Evolutionary conservation across 2,797 vertebrate genomes (phyloP), one percentile per base, ranked within the genome.

Genomic region (Gymnocypris eckloni): DNA sequence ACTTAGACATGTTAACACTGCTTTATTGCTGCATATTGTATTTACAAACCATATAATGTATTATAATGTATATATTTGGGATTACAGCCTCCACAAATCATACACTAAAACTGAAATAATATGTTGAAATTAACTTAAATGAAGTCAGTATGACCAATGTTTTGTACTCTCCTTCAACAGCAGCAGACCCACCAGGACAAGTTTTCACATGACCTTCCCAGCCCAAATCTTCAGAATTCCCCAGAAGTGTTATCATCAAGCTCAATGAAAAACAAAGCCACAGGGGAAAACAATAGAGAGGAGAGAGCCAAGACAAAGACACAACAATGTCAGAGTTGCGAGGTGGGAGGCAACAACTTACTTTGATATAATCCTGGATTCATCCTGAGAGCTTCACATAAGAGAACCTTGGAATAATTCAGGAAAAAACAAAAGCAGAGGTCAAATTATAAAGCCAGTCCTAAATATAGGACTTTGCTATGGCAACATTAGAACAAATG

Each of bases 161-260:
- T n/a, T 3, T 12, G 8, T 28, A 10, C 45, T 66, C 69, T 54
- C 87, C 43, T 80, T 88, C 50, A 52, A 54, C 54, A 75, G 86
- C 56, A 28, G 41, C 81, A 84, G 75, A 39, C n/a, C 76, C 28
- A 85, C 82, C n/a, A 76, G 16, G 56, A 86, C 90, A 13, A 91
- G 93, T 93, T 87, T 82, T 90, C 90, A 81, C 93, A 92, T 18
- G 87, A 90, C 79, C 90, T 82, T 76, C 79, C 45, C 61, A 25
- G 52, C 37, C 12, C 25, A 82, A 78, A 94, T 92, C 93, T 92
- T 90, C 89, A 85, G 89, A 88, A 94, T 94, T 89, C 91, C 79
- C 93, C 54, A 92, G 93, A 93, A 92, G 92, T 64, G 82, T 87
- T 92, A 93, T 94, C 93, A 86, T 59, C 56, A 15, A n/a, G 56